A percentile compares a stretch with the other conserved stretches of the same genome.
Conservation (phyloP, 2,888 invertebrate species). For the Torymus auratus region DNA sequence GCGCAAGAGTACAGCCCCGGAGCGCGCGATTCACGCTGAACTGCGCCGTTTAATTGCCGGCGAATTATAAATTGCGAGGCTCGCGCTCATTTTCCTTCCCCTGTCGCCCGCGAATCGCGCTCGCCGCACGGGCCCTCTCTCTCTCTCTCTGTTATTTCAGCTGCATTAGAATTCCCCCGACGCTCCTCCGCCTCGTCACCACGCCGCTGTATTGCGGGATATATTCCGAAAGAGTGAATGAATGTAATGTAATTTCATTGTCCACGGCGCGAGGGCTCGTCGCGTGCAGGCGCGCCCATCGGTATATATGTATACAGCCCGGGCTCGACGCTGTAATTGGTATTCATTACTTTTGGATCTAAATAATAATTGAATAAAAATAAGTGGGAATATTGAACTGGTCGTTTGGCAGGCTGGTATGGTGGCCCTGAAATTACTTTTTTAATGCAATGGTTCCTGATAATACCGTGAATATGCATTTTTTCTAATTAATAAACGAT, state of each 20-base stretch:
- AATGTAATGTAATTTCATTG: too few species aligned
- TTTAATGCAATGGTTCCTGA: too few species aligned
- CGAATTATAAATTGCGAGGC: conserved; percentile 64
- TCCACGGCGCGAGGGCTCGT: too few species aligned
- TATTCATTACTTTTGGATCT: neutral
- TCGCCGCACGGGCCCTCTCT: neutral
- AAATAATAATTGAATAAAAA: neutral
- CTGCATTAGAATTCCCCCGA: conserved; percentile 65
- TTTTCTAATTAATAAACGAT: too few species aligned
- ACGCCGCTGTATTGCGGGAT: conserved; percentile 19
- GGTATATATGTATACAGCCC: too few species aligned
- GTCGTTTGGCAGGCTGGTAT: too few species aligned
- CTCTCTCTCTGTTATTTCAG: conserved; percentile 59
- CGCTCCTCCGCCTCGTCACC: neutral
- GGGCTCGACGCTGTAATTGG: too few species aligned
- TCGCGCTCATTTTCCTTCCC: conserved; percentile 51
- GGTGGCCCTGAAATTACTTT: too few species aligned
- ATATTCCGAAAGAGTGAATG: neutral
- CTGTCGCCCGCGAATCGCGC: conserved; percentile 21
- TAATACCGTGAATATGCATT: too few species aligned
- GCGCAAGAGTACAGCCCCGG: neutral
- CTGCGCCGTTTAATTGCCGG: conserved; percentile 63
- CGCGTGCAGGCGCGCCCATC: too few species aligned
- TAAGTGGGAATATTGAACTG: too few species aligned
- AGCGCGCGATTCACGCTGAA: conserved; percentile 48